phyloP scores from a whole-genome alignment of 2,113 vertebrate genomes.

The Nibea coibor region DNA sequence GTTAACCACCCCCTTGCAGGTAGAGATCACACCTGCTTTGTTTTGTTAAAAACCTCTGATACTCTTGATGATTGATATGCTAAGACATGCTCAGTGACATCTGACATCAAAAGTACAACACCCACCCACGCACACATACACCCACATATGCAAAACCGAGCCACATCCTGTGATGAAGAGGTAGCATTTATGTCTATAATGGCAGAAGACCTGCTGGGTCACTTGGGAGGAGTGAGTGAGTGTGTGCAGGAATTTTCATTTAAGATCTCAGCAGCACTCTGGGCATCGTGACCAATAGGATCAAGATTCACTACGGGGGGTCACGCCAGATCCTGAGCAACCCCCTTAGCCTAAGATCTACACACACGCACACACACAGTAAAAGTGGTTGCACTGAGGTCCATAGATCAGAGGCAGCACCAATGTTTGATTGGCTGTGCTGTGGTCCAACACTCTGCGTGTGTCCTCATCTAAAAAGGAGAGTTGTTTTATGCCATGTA shows the following conservation, averaged over 20 bases:
- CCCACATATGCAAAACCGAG: conserved; percentile 46
- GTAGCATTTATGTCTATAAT: conserved; percentile 55
- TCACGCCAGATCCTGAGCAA: conserved; percentile 65
- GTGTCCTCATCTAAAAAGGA: conserved; percentile 61
- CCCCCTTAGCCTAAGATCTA: conserved; percentile 47
- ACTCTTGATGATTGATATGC: conserved; percentile 44
- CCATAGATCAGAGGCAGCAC: conserved; percentile 66
- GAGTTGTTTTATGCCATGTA: conserved; percentile 64
- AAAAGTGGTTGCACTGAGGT: conserved; percentile 45
- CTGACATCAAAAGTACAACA: conserved; percentile 48
- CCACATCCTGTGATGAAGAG: conserved; percentile 62
- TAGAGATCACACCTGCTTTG: conserved; percentile 41
- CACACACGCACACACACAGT: conserved; percentile 42
- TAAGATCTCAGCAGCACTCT: conserved; percentile 74
- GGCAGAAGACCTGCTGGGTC: conserved; percentile 68
- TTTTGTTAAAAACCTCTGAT: conserved; percentile 3
- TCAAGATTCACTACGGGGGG: conserved; percentile 73
- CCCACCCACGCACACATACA: conserved; percentile 26
- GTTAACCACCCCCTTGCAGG: not conserved
- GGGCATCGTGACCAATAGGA: conserved; percentile 81
- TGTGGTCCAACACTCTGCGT: conserved; percentile 71
- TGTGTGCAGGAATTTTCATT: conserved; percentile 81
- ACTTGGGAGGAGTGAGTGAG: conserved; percentile 64
- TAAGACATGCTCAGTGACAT: conserved; percentile 44
- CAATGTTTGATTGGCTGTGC: conserved; percentile 67